A percentile compares a stretch with the other conserved stretches of the same genome.
Evolutionary conservation across 2,113 vertebrate species (phyloP).

Genomic region (Agapornis roseicollis): DNA sequence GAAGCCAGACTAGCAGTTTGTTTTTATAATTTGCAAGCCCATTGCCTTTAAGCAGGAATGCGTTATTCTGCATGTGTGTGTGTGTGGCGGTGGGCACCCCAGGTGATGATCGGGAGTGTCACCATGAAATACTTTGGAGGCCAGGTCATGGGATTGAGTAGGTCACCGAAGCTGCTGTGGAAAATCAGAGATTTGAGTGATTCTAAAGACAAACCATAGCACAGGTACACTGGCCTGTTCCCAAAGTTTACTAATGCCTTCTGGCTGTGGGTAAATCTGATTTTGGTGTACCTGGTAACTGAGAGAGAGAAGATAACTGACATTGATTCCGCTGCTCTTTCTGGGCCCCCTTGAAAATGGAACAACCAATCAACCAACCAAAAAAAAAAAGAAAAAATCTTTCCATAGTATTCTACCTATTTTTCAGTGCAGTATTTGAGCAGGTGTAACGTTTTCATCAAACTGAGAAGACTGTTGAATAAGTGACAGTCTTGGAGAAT

Average conservation of each 20-base stretch:
- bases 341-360: not conserved
- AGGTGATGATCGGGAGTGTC: not conserved
- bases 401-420: not conserved
- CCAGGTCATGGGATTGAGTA: not conserved
- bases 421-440: not conserved
- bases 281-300: not conserved
- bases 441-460: not conserved
- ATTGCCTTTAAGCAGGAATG: not conserved
- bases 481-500: not conserved
- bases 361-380: fast-evolving
- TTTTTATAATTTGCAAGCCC: not conserved
- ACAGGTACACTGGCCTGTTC: not conserved
- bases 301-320: not conserved
- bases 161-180: not conserved
- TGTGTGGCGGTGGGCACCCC: not conserved
- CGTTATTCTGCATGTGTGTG: not conserved
- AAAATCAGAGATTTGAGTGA: not conserved
- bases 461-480: not conserved
- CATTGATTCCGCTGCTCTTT: not conserved
- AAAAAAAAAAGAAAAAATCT: not conserved
- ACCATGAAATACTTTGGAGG: not conserved
- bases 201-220: not conserved
- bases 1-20: not conserved
- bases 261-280: not conserved
- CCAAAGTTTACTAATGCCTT: not conserved